Evolutionary conservation across 1,140 invertebrate species (phyloP), one percentile per base, ranked within the genome.

Genomic region (Anastrepha ludens): DNA sequence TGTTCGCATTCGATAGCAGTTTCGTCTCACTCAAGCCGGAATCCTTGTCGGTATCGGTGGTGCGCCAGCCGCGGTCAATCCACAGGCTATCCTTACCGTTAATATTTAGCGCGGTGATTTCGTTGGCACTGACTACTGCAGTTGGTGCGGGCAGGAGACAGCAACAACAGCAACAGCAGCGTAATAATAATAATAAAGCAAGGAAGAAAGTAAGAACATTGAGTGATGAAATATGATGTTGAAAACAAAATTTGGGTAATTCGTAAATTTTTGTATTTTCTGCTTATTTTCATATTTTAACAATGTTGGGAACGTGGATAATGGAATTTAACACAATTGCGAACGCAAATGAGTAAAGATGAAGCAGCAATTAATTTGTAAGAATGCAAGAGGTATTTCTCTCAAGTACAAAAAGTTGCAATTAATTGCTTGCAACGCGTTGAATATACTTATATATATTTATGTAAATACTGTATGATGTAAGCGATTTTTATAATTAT

Each of bases 1-100:
- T 93, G 88, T 95, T 94, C 5, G 94, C 94, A 89, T 95, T 95
- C 89, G 95, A 95, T 3, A 96, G 90, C n/a, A 96, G 90, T 89
- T 96, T 96, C 0, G 95, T 95, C 89, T 96, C 93, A 67, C 93
- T 93, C 7, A 93, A 87, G 0, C 93, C 93, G 87, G 93, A 95
- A 88, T 96, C 96, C 89, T 96, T 96, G 89, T 96, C 96, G 44
- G 95, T 95, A 87, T 96, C 96, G 0, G 94, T 95, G 2, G 95
- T 95, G 88, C 96, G 93, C 96, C 96, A 97, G 7, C 96, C 96
- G 39, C 96, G 94, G 90, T 97, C 96, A 86, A 97, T 95, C 96
- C 96, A 97, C 44, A 97, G 91, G 41, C 95, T 96, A 86, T 96
- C 96, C 92, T 97, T 96, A 86, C 95, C 95, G 88, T 96, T 96